Percentiles rank a stretch among this genome's conserved stretches.
Evolutionary conservation across 2,797 vertebrate species (phyloP).

Genomic region (Leuciscus waleckii): DNA sequence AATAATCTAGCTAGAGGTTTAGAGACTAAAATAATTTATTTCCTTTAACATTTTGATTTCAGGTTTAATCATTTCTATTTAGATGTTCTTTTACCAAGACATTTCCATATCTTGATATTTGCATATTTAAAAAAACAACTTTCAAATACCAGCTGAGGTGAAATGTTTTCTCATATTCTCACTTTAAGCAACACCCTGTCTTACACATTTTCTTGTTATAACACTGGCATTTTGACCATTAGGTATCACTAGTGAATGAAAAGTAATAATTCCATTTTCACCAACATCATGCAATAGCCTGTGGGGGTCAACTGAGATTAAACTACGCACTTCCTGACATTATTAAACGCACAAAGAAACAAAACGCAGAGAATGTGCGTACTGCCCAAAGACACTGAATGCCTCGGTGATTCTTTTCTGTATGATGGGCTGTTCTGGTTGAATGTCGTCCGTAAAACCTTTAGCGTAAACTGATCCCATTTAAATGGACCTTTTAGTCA

Average conservation of each 20-base stretch:
- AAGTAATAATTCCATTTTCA: background rate
- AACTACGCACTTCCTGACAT: slow-evolving; percentile 14
- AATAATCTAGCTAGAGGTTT: background rate
- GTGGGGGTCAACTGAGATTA: background rate
- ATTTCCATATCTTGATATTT: background rate
- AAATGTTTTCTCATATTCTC: background rate
- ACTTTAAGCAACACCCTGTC: background rate
- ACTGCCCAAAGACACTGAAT: slow-evolving; percentile 62
- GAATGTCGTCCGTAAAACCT: slow-evolving; percentile 68
- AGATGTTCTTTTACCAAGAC: background rate
- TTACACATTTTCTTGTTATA: background rate
- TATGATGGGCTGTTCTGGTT: slow-evolving; percentile 71
- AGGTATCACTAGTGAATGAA: background rate
- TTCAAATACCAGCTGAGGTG: background rate
- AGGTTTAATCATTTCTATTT: background rate
- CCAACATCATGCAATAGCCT: background rate
- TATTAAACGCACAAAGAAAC: slow-evolving; percentile 67
- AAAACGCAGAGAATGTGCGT: slow-evolving; percentile 62
- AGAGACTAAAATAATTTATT: background rate
- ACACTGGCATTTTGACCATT: background rate
- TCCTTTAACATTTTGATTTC: background rate
- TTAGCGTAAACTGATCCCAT: slow-evolving; percentile 76
- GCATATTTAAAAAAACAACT: background rate
- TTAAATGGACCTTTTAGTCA: slow-evolving; percentile 65
- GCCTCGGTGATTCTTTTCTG: slow-evolving; percentile 55